A percentile compares a stretch with the other conserved stretches of the same genome.
Evolutionary conservation across 2,797 vertebrate genomes (phyloP).

Genomic region (Epinephelus coioides): DNA sequence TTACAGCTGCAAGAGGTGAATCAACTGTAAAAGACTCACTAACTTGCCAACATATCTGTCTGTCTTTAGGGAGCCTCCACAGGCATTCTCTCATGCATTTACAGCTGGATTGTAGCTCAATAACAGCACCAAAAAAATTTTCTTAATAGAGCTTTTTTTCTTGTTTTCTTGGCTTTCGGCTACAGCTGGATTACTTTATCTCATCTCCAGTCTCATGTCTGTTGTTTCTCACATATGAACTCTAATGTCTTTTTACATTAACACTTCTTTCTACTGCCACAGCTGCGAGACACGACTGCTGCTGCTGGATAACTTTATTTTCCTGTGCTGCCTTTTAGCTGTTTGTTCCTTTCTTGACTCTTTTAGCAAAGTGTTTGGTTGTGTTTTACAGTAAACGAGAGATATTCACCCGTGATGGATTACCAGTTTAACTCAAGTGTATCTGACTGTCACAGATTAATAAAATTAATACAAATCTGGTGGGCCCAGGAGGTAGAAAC

Average conservation of each 20-base stretch:
- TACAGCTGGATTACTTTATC: conserved; percentile 30
- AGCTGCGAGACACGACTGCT: neutral
- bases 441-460: conserved; percentile 6
- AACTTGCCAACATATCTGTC: conserved; percentile 52
- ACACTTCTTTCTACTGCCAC: neutral
- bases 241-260: conserved; percentile 8
- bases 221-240: conserved; percentile 9
- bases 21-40: conserved; percentile 39
- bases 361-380: neutral
- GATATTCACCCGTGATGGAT: conserved; percentile 22
- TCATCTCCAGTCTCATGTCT: conserved; percentile 21
- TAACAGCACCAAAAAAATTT: conserved; percentile 41
- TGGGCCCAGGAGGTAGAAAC: neutral
- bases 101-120: conserved; percentile 49
- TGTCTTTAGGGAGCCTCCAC: conserved; percentile 53
- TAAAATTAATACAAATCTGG: neutral
- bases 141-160: conserved; percentile 10
- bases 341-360: conserved; percentile 8
- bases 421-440: neutral
- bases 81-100: conserved; percentile 23
- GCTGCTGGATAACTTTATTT: conserved; percentile 21
- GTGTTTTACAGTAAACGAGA: conserved; percentile 1
- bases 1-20: conserved; percentile 59
- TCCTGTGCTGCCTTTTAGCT: neutral
- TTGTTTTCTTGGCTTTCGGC: conserved; percentile 19